Base-by-base conservation (phyloP, 2,113 vertebrate species). In the Cyanoderma ruficeps region DNA sequence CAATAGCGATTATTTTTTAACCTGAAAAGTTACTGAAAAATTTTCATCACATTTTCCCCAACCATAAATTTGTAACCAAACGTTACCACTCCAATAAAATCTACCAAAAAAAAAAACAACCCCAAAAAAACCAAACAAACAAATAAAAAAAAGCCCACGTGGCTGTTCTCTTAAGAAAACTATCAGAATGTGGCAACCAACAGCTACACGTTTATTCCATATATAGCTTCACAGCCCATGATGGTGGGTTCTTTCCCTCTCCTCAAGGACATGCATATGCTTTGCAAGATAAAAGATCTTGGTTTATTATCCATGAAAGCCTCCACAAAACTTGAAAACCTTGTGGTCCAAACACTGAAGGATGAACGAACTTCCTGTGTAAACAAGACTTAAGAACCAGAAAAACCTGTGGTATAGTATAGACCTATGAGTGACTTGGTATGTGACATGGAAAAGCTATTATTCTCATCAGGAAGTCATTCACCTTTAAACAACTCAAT, bases 301-400 rank as follows among this genome's bases (percentile, higher is more conserved):
- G 31, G 20, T 63, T 81, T 92, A 39, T 68, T 74, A 83, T 41
- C 64, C 63, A 46, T 21, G 19, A 83, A 87, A 85, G 31, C 19
- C 10, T 87, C 42, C 63, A 88, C 11, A 65, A 49, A 80, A 83
- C 30, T 74, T 67, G 42, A 94, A 93, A 86, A 9, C 3, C 6
- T 59, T 89, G 64, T 69, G 46, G 64, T 81, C 18, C 60, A 90
- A 87, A 61, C 20, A 88, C 31, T 55, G n/a, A 83, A 67, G 35
- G 55, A 83, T 77, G 68, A 95, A 77, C 47, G 75, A 64, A 39
- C 79, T 86, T 90, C 50, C 70, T 47, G 18, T 49, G 65, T 44
- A 94, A 94, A 90, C 35, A 92, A 83, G 76, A 86, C 59, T 35
- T 77, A 88, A 86, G 59, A 94, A 81, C 68, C 18, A 83, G 83